Evolutionary conservation across 1,140 invertebrate species (phyloP).

Genomic region (Conus betulinus): DNA sequence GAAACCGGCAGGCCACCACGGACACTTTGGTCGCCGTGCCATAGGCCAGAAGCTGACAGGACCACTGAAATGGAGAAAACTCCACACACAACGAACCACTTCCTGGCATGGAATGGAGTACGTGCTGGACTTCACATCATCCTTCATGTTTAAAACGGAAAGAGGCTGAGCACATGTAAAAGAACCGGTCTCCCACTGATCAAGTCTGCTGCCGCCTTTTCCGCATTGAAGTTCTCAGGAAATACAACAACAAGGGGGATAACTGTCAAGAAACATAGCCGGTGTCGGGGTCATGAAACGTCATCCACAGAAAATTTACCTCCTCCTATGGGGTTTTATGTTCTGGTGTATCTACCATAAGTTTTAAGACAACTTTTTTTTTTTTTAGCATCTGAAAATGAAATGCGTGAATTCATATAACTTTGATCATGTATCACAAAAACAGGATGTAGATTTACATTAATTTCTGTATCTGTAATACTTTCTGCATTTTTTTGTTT

Average conservation of each 20-base stretch:
- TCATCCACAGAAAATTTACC: too few relatives aligned
- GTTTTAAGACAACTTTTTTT: too few relatives aligned
- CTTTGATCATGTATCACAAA: too few relatives aligned
- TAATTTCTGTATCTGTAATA: too few relatives aligned
- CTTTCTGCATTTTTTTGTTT: too few relatives aligned
- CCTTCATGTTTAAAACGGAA: background rate
- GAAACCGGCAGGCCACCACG: slow-evolving; percentile 63
- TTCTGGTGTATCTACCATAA: too few relatives aligned
- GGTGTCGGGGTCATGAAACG: too few relatives aligned
- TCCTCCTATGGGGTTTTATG: too few relatives aligned
- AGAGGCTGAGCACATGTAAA: background rate
- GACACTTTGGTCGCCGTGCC: slow-evolving; percentile 63
- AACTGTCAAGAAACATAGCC: background rate
- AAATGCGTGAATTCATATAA: too few relatives aligned
- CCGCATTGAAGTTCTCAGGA: background rate
- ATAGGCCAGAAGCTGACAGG: slow-evolving; percentile 64
- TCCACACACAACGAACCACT: slow-evolving; percentile 68
- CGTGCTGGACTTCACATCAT: slow-evolving; percentile 28
- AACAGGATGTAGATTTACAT: too few relatives aligned
- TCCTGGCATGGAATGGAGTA: slow-evolving; percentile 64
- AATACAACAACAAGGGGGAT: background rate
- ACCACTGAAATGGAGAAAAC: slow-evolving; percentile 69
- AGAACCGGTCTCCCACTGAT: background rate
- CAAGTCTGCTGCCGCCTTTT: background rate
- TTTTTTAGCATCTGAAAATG: too few relatives aligned